Evolutionary conservation across 2,888 invertebrate genomes (phyloP).

Genomic region (Hofmannophila pseudospretella): DNA sequence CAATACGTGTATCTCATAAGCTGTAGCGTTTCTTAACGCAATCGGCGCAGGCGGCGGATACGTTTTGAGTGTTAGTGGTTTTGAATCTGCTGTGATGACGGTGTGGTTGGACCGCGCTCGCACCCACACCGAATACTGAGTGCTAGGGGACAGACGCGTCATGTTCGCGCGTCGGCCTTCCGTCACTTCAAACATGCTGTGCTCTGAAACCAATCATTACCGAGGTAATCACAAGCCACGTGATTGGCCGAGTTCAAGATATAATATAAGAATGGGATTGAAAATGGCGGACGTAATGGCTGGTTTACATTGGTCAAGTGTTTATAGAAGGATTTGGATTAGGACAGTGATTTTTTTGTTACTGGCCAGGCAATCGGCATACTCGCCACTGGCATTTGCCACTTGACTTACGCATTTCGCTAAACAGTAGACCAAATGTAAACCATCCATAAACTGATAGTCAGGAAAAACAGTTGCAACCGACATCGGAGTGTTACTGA

Average conservation of each 20-base stretch:
- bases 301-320: too few relatives aligned
- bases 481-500: too few relatives aligned
- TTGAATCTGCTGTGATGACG: slow-evolving; percentile 79
- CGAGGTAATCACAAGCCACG: not conserved
- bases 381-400: too few relatives aligned
- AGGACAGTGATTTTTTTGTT: too few relatives aligned
- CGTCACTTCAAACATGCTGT: slow-evolving; percentile 62
- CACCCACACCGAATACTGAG: slow-evolving; percentile 85
- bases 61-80: slow-evolving; percentile 80
- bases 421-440: too few relatives aligned
- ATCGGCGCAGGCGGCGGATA: slow-evolving; percentile 85
- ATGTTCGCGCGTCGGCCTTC: slow-evolving; percentile 64
- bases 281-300: too few relatives aligned
- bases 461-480: too few relatives aligned
- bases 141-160: slow-evolving; percentile 80
- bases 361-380: too few relatives aligned
- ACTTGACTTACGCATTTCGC: too few relatives aligned
- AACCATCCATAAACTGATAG: too few relatives aligned
- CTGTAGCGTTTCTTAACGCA: slow-evolving; percentile 43
- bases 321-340: too few relatives aligned
- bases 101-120: slow-evolving; percentile 84
- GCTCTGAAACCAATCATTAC: slow-evolving; percentile 37
- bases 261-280: too few relatives aligned
- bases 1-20: slow-evolving; percentile 78
- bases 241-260: not conserved